Base-by-base conservation (phyloP, 2,888 invertebrate species). In the Tortrix viridana region DNA sequence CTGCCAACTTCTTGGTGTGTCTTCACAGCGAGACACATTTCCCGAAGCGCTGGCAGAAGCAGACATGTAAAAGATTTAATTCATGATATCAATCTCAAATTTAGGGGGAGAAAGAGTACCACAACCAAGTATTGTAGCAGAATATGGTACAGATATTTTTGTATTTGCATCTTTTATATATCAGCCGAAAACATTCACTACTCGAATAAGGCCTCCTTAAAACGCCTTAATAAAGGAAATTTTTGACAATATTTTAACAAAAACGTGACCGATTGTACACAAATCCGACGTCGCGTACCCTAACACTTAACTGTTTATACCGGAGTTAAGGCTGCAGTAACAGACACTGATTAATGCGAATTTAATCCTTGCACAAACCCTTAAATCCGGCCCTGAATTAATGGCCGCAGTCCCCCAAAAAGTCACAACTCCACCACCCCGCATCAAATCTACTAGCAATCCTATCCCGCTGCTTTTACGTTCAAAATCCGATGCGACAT, bases 271-370 rank as follows among this genome's bases (percentile, higher is more conserved):
- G 75, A 81, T 72, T 81, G 84, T 89, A 86, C 86, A 66, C 69
- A 75, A 81, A 85, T 83, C 80, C 84, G 74, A 84, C 81, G 71
- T 85, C 84, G 82, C 77, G 82, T 87, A 88, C 87, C 88, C 88
- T 87, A 89, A 90, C 90, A 91, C 88, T 91, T 91, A 91, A 91
- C 92, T 90, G 91, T 91, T 92, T 92, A 92, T 92, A 87, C 86
- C 86, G 80, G 86, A 89, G 88, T 88, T 91, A 89, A 88, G 88
- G 85, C 89, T 84, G 82, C 81, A 84, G 85, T 78, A 80, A 80
- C 83, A 90, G 94, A 94, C 94, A 93, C 94, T 94, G 94, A 94
- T 94, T 94, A 94, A 94, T 94, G 94, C 92, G 94, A 94, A 93
- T 93, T 94, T 93, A 94, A 94, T 94, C 94, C 90, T 71, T 86